phyloP scores from a whole-genome alignment of 2,113 vertebrate genomes.

The Otocyon megalotis region DNA sequence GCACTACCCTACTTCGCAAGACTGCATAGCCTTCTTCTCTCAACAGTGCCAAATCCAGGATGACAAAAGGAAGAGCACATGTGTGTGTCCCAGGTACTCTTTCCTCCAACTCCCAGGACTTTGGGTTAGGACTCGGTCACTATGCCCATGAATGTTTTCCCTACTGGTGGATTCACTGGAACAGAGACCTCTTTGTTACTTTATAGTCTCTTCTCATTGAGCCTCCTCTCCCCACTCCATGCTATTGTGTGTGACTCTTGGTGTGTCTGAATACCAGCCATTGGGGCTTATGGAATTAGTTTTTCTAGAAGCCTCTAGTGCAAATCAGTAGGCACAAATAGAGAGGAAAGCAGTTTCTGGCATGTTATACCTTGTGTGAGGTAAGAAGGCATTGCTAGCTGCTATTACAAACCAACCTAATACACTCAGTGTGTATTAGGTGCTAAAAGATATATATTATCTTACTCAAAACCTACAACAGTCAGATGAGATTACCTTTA shows the following conservation, averaged over 20 bases:
- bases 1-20: background rate
- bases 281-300: background rate
- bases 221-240: background rate
- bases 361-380: background rate
- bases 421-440: background rate
- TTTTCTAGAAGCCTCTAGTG: background rate
- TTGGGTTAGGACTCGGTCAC: background rate
- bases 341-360: background rate
- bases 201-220: background rate
- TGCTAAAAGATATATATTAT: background rate
- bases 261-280: background rate
- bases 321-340: background rate
- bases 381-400: background rate
- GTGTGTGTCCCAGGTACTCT: background rate
- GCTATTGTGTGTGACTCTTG: accelerated
- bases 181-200: background rate
- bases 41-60: background rate
- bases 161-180: background rate
- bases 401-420: background rate
- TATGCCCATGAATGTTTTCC: background rate
- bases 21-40: background rate
- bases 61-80: background rate
- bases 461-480: background rate
- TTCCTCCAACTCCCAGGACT: background rate
- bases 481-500: background rate